Evolutionary conservation across 2,888 invertebrate genomes (phyloP).

Genomic region (Acanthosoma haemorrhoidale): DNA sequence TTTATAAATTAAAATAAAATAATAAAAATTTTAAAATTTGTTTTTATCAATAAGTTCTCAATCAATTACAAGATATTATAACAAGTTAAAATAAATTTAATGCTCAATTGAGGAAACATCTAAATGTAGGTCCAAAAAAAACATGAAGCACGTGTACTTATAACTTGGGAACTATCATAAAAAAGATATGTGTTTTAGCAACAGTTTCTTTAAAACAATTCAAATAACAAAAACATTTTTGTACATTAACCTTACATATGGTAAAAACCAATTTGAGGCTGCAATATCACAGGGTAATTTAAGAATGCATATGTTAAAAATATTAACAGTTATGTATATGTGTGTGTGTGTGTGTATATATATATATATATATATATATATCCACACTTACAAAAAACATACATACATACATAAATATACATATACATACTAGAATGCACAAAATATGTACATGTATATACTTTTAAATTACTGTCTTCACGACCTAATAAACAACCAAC

Average conservation of each 20-base stretch:
- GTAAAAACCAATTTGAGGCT: conserved; percentile 27
- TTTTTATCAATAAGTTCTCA: too few relatives aligned
- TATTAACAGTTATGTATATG: conserved; percentile 19
- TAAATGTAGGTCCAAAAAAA: background rate
- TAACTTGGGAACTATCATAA: conserved; percentile 13
- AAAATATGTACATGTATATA: conserved; percentile 1
- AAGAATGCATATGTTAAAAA: conserved; percentile 33
- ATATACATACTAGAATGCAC: background rate
- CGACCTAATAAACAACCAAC: conserved; percentile 31
- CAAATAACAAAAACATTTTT: conserved; percentile 11
- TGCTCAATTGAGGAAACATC: conserved; percentile 7
- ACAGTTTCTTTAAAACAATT: conserved; percentile 14
- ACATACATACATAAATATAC: background rate
- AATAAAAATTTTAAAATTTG: too few relatives aligned
- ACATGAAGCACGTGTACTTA: background rate
- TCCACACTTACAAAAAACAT: background rate
- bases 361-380: background rate
- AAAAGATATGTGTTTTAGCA: conserved; percentile 20
- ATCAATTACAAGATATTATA: too few relatives aligned
- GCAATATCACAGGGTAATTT: conserved; percentile 36
- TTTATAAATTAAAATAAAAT: too few relatives aligned
- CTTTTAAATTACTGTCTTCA: conserved; percentile 19
- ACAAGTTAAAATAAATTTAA: background rate
- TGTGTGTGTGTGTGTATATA: background rate
- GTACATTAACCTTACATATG: conserved; percentile 15